A percentile compares a stretch with the other conserved stretches of the same genome.
Evolutionary conservation across 2,797 vertebrate genomes (phyloP).

Genomic region (Hypotaenidia okinawae): DNA sequence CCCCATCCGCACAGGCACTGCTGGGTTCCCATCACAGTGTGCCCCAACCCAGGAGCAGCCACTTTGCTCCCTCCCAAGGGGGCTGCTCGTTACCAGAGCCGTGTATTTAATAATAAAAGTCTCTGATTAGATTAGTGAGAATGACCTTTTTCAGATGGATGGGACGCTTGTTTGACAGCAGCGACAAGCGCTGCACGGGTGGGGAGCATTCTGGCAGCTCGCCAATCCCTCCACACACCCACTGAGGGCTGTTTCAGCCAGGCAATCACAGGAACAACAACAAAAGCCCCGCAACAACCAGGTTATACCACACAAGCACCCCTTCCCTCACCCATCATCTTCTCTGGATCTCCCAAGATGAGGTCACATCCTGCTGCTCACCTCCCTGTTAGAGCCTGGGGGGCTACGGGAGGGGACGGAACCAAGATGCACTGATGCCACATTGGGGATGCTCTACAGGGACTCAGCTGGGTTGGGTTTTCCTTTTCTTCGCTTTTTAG

Average conservation of each 20-base stretch:
- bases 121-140: background rate
- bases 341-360: background rate
- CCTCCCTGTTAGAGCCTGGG: background rate
- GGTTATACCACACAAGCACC: background rate
- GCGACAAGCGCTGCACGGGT: fast-evolving
- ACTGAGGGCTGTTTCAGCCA: background rate
- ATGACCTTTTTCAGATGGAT: conserved; percentile 37
- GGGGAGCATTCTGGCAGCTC: background rate
- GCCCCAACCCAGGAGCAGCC: background rate
- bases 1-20: fast-evolving
- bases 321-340: background rate
- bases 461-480: fast-evolving
- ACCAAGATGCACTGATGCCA: background rate
- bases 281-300: background rate
- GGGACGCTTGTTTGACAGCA: background rate
- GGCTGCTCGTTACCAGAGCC: background rate
- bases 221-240: background rate
- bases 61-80: background rate
- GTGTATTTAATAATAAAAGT: background rate
- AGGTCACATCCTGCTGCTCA: background rate
- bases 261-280: background rate
- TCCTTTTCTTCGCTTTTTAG: background rate
- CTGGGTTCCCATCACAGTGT: fast-evolving
- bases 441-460: background rate
- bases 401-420: fast-evolving